Evolutionary conservation across 2,113 vertebrate species (phyloP), one percentile per base, ranked within the genome.

Genomic region (Neofelis nebulosa): DNA sequence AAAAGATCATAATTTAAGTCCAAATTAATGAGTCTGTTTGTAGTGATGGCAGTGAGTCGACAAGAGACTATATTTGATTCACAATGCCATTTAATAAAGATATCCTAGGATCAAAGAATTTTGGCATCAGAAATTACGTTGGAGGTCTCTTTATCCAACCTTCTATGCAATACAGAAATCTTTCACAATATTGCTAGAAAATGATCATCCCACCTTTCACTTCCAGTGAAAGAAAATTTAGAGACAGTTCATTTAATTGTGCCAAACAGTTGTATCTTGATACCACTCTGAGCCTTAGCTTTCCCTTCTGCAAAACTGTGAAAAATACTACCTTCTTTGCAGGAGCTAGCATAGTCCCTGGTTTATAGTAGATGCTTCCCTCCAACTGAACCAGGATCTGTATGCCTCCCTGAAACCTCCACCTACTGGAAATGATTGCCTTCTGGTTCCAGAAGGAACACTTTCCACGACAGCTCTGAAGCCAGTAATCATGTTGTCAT

Each of bases 111-210:
- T 80, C 52, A 85, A 89, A 94, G 27, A 73, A 86, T 69, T 90
- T 84, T 85, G 71, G 45, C 87, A 71, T 89, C 66, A 89, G 45
- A 95, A 90, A 97, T 74, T 12, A 78, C 78, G n/a, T 92, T 36
- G 29, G n/a, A 92, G 65, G 61, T 89, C 57, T 92, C 61, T 45
- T 74, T 81, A 79, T 23, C 33, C 38, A 90, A 73, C 14, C 33
- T 66, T 36, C 81, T 12, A 86, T 3, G 5, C 65, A 86, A 73
- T 73, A n/a, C 52, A 85, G 65, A 93, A 84, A 27, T 71, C 38
- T 82, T 82, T 89, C 15, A 41, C 63, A 48, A 57, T 14, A 73
- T 38, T 94, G 45, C 65, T 81, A 87, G 41, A 52, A 74, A 95
- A 86, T 82, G n/a, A 86, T 19, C 45, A 82, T 74, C 41, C 50